phyloP scores from a whole-genome alignment of 2,113 vertebrate genomes.

The Pleuronectes platessa region DNA sequence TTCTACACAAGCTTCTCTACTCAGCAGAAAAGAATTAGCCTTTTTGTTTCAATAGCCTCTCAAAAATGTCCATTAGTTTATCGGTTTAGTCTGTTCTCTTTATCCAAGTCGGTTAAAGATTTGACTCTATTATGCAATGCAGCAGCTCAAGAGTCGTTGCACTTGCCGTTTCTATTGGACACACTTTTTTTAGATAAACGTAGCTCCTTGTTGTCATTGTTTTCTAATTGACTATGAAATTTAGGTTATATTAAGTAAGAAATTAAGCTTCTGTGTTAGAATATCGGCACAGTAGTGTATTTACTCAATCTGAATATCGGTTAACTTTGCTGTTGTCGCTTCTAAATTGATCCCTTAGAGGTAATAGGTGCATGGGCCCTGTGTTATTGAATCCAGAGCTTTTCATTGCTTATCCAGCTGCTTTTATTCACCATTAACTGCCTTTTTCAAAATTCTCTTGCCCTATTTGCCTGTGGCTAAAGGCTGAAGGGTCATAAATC shows the following conservation, averaged over 20 bases:
- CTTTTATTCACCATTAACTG: conserved; percentile 16
- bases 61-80: conserved; percentile 55
- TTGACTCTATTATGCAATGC: conserved; percentile 37
- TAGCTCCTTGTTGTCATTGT: conserved; percentile 4
- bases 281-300: conserved; percentile 31
- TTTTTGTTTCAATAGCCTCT: conserved; percentile 51
- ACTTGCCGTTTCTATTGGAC: conserved; percentile 28
- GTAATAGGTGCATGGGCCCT: conserved; percentile 37
- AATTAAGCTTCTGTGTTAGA: conserved; percentile 42
- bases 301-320: conserved; percentile 57
- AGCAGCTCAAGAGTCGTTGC: conserved; percentile 22
- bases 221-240: conserved; percentile 39
- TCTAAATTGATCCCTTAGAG: conserved; percentile 44
- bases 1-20: conserved; percentile 47
- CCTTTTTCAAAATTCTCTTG: background rate
- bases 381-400: conserved; percentile 45
- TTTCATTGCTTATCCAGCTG: conserved; percentile 39
- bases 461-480: conserved; percentile 18
- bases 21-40: conserved; percentile 53
- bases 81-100: conserved; percentile 53
- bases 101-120: conserved; percentile 44
- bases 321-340: conserved; percentile 48
- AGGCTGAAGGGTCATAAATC: conserved; percentile 49
- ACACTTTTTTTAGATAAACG: background rate
- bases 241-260: conserved; percentile 21